These are phyloP conservation scores for Acrocephalus scirpaceus DNA, from an alignment of 2,797 vertebrate species.

Conservation along the genomic window DNA sequence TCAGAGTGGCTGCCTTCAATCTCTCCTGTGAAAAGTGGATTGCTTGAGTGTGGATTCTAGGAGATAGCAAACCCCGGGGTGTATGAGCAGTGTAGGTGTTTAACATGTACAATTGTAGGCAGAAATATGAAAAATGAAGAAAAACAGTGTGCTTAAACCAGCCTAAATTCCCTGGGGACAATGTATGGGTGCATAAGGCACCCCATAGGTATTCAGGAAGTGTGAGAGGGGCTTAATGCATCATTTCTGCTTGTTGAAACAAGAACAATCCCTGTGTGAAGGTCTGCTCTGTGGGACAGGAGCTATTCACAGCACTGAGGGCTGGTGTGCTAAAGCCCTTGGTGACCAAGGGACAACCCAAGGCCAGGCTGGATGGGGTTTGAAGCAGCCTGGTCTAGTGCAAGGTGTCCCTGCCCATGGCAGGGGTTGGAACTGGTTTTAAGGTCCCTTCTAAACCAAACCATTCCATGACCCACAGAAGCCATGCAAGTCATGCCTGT, in stretches of 20 bases:
- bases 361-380: not conserved
- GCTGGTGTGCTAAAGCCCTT: not conserved
- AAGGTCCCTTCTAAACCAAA: not conserved
- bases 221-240: not conserved
- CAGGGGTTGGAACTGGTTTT: not conserved
- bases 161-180: not conserved
- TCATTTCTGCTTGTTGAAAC: not conserved
- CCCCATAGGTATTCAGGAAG: not conserved
- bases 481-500: fast-evolving
- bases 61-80: not conserved
- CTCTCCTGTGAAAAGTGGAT: not conserved
- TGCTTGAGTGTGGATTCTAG: not conserved
- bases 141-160: not conserved
- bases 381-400: not conserved
- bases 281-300: not conserved
- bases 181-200: not conserved
- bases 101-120: not conserved
- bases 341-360: not conserved
- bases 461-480: not conserved
- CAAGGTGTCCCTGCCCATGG: not conserved
- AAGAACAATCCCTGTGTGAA: too few relatives aligned
- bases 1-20: not conserved
- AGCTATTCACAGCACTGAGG: not conserved
- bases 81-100: not conserved
- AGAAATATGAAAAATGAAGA: not conserved